These are phyloP conservation scores for Myathropa florea DNA, from an alignment of 2,888 invertebrate genomes.

Conservation along the genomic window DNA sequence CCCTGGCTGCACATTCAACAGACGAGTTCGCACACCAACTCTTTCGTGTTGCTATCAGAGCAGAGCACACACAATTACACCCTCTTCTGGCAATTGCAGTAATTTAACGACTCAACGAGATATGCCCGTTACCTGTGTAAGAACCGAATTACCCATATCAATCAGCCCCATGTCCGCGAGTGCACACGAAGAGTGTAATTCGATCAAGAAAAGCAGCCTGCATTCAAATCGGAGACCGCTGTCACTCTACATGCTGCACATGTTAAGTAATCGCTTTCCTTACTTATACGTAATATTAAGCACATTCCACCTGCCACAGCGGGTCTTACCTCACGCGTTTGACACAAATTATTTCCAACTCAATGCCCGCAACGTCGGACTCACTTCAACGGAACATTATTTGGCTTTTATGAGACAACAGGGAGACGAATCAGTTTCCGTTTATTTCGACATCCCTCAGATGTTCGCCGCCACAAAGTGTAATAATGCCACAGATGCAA, in stretches of 20 bases:
- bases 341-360: conserved; percentile 38
- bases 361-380: conserved; percentile 43
- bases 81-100: conserved; percentile 4
- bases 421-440: conserved; percentile 45
- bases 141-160: neutral
- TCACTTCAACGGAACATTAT: conserved; percentile 48
- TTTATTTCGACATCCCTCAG: conserved; percentile 50
- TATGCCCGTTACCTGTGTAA: neutral
- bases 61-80: conserved; percentile 22
- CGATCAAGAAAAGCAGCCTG: conserved; percentile 17
- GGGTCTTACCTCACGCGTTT: conserved; percentile 22
- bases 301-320: conserved; percentile 22
- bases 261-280: conserved; percentile 45
- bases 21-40: conserved; percentile 28
- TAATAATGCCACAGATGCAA: conserved; percentile 60
- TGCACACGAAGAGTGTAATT: conserved; percentile 1
- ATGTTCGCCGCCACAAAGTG: conserved; percentile 66
- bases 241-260: conserved; percentile 55
- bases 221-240: neutral
- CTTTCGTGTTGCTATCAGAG: conserved; percentile 20
- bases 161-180: conserved; percentile 26
- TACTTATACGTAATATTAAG: neutral
- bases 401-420: conserved; percentile 65
- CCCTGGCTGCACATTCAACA: neutral
- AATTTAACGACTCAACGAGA: conserved; percentile 3